Percentiles rank a stretch among this genome's conserved stretches.
phyloP scores from a whole-genome alignment of 2,113 vertebrate species.

The Labrus mixtus region DNA sequence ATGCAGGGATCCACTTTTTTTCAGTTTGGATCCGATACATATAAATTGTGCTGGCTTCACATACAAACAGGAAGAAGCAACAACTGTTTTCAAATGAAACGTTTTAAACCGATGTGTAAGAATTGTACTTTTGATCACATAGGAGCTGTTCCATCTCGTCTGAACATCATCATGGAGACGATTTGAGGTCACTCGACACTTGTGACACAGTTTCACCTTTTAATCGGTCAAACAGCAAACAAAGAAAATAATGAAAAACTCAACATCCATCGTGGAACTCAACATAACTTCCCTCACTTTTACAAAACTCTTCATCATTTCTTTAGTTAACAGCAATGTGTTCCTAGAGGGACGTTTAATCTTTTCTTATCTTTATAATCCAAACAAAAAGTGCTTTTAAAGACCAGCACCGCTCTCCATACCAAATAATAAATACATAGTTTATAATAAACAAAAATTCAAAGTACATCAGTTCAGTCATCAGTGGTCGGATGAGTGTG shows the following conservation, averaged over 20 bases:
- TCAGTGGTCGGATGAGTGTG: background rate
- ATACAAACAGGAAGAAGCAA: no score
- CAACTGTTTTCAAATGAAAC: no score
- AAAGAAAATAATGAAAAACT: background rate
- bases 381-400: background rate
- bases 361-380: background rate
- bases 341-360: background rate
- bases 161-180: no score
- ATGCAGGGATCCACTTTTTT: no score
- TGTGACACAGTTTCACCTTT: background rate
- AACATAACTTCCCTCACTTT: background rate
- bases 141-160: no score
- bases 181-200: no score
- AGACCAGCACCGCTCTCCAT: background rate
- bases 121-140: no score
- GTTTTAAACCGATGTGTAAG: no score
- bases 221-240: constrained; percentile 25
- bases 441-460: background rate
- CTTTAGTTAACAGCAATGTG: background rate
- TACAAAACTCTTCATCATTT: background rate
- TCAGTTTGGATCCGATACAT: no score
- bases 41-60: no score
- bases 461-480: background rate
- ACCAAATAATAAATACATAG: background rate
- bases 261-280: background rate